A percentile compares a stretch with the other conserved stretches of the same genome.
These are phyloP conservation scores for Hyperoplus immaculatus DNA, from an alignment of 2,797 vertebrate species.

Conservation along the genomic window DNA sequence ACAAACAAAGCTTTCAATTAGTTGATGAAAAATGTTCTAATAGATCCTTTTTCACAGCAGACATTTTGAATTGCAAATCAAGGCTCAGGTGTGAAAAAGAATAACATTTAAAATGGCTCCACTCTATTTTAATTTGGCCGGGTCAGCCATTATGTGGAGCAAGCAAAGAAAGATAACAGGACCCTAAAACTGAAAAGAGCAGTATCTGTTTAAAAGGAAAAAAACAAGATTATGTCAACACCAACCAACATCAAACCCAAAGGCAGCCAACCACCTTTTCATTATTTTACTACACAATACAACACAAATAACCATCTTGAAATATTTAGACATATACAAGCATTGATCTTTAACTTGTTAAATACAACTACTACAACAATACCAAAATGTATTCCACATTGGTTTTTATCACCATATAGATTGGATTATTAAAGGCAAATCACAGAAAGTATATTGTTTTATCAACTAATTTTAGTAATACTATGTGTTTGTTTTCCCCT, in stretches of 20 bases:
- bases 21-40: not conserved
- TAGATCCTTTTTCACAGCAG: not conserved
- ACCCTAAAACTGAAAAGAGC: not conserved
- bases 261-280: slow-evolving; percentile 24
- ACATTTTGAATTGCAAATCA: not conserved
- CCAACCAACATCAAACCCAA: slow-evolving; percentile 43
- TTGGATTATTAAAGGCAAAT: too few relatives aligned
- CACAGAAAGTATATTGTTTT: too few relatives aligned
- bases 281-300: slow-evolving; percentile 24
- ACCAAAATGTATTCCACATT: not conserved
- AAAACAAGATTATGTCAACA: slow-evolving; percentile 2
- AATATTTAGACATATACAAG: not conserved
- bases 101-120: not conserved
- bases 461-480: not conserved
- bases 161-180: not conserved
- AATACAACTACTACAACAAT: not conserved
- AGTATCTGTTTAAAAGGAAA: not conserved
- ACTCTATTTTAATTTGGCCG: not conserved
- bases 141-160: not conserved
- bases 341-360: not conserved
- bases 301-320: not conserved
- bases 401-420: not conserved
- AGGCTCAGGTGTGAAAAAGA: not conserved
- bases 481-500: not conserved
- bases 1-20: not conserved